Evolutionary conservation across 2,797 vertebrate genomes (phyloP).

Genomic region (Halcyon chelicuti): DNA sequence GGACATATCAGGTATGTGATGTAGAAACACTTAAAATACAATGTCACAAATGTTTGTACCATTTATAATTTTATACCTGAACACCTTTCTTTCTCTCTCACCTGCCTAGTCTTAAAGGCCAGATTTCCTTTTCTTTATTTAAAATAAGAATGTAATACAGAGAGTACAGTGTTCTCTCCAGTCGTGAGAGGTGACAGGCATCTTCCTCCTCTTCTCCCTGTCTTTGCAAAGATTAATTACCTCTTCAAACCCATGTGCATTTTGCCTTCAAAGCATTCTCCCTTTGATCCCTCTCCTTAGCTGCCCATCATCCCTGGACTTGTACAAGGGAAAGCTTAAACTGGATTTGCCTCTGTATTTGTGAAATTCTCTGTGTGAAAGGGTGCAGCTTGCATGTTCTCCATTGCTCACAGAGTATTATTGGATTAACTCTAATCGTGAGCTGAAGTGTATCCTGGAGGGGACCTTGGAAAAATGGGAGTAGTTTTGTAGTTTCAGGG

Average conservation of each 20-base stretch:
- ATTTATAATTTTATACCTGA: background rate
- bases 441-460: background rate
- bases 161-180: background rate
- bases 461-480: background rate
- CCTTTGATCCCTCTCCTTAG: background rate
- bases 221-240: constrained; percentile 30
- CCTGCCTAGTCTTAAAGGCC: background rate
- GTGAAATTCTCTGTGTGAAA: background rate
- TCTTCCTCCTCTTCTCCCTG: background rate
- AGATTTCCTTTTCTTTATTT: background rate
- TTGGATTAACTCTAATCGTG: background rate
- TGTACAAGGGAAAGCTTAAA: background rate
- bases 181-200: background rate
- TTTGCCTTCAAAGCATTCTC: constrained; percentile 28
- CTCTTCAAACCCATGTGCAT: background rate
- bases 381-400: background rate
- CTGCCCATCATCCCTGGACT: background rate
- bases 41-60: background rate
- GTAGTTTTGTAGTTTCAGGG: background rate
- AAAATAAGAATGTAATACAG: background rate
- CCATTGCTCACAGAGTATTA: background rate
- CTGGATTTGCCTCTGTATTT: background rate
- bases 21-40: background rate
- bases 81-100: background rate
- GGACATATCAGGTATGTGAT: background rate